Evolutionary conservation across 2,797 vertebrate species (phyloP).

Genomic region (Macroramphosus scolopax): DNA sequence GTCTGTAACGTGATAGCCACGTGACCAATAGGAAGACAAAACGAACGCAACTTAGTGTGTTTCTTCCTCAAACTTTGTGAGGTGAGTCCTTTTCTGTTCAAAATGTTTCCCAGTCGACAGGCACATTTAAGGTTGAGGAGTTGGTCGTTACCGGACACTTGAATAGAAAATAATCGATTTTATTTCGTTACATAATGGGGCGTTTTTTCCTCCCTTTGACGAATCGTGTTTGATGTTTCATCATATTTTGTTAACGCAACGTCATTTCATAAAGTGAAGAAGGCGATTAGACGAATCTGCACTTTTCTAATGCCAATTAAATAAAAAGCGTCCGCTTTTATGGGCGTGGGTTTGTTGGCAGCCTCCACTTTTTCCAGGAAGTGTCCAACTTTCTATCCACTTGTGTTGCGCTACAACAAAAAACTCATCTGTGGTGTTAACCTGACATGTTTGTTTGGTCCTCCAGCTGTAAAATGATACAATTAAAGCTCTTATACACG

Average conservation of each 20-base stretch:
- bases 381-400: slow-evolving; percentile 19
- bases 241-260: no score
- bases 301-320: neutral
- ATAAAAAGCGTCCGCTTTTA: neutral
- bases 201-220: neutral
- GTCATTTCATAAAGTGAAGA: no score
- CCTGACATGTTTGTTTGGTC: slow-evolving; percentile 50
- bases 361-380: slow-evolving; percentile 61
- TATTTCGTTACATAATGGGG: slow-evolving; percentile 27
- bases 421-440: slow-evolving; percentile 27
- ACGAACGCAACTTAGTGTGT: slow-evolving; percentile 19
- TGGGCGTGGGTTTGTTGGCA: slow-evolving; percentile 66
- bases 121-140: neutral
- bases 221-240: neutral
- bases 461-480: slow-evolving; percentile 37
- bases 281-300: slow-evolving; percentile 5
- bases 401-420: neutral
- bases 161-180: slow-evolving; percentile 14
- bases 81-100: slow-evolving; percentile 63
- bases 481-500: slow-evolving; percentile 41
- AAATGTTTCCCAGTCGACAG: neutral
- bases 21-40: slow-evolving; percentile 54
- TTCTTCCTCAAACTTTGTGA: slow-evolving; percentile 56
- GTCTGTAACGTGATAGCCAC: slow-evolving; percentile 48
- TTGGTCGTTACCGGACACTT: neutral